These are phyloP conservation scores for Ictalurus furcatus DNA, from an alignment of 2,113 vertebrate species.

Conservation along the genomic window DNA sequence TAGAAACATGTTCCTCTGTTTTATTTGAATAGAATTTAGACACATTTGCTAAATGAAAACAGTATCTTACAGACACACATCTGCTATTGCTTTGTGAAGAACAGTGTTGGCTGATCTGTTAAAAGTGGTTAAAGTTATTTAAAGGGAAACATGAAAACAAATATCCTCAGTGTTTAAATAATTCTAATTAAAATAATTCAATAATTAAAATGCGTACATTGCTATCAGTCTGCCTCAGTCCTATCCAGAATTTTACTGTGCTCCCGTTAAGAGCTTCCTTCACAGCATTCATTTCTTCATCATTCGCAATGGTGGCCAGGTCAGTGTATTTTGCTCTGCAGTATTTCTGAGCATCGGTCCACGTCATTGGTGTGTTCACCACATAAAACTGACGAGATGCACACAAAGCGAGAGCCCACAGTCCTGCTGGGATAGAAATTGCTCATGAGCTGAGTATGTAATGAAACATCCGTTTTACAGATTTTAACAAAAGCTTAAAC, in stretches of 20 bases:
- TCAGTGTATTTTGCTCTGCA: not conserved
- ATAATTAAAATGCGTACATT: not conserved
- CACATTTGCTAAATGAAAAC: not conserved
- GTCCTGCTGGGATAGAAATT: not conserved
- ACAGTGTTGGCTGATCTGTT: not conserved
- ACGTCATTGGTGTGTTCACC: not conserved
- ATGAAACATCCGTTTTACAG: not conserved
- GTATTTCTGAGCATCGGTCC: not conserved
- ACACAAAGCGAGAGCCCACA: not conserved
- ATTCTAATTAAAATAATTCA: not conserved
- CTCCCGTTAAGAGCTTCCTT: not conserved
- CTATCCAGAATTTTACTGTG: not conserved
- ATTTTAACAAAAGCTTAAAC: not conserved
- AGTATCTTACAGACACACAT: not conserved
- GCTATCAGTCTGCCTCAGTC: not conserved
- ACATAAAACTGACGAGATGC: conserved; percentile 15
- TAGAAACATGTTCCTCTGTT: too few species aligned
- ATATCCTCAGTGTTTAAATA: not conserved
- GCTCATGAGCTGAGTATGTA: not conserved
- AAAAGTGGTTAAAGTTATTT: not conserved
- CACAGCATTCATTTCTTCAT: not conserved
- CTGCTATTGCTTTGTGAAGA: not conserved
- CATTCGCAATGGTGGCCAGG: not conserved
- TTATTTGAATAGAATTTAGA: too few species aligned
- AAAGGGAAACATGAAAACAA: too few species aligned